phyloP scores from a whole-genome alignment of 2,113 vertebrate species.

The Tyrannus savana region DNA sequence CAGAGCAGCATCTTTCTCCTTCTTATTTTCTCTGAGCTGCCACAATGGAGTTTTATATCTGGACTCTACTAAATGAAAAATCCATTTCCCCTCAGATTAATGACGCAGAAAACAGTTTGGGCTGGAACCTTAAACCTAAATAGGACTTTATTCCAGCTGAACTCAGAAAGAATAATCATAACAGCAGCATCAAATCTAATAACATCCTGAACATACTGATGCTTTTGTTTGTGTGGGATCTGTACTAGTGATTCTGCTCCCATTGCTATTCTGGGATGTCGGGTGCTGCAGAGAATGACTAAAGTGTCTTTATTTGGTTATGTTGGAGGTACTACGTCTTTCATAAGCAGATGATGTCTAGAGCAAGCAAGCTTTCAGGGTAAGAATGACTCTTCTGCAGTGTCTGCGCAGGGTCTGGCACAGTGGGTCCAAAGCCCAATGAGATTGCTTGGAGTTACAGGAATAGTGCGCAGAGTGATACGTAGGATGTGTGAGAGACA shows the following conservation, averaged over 20 bases:
- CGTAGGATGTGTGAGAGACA: background rate
- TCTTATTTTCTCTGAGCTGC: background rate
- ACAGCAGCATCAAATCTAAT: background rate
- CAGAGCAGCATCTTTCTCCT: background rate
- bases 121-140: background rate
- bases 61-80: slow-evolving; percentile 36
- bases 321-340: background rate
- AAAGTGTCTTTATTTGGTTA: background rate
- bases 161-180: slow-evolving; percentile 7
- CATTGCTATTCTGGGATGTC: background rate
- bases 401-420: background rate
- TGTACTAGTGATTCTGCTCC: background rate
- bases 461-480: background rate
- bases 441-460: background rate
- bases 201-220: background rate
- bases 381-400: background rate
- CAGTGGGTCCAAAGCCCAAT: background rate
- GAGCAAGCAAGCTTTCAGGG: background rate
- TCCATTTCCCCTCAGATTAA: slow-evolving; percentile 12
- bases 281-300: background rate
- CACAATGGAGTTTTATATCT: background rate
- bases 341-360: background rate
- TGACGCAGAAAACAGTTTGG: slow-evolving; percentile 20
- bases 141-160: background rate
- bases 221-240: background rate